These are phyloP conservation scores for Anadara kagoshimensis DNA, from an alignment of 1,140 invertebrate species.

Conservation along the genomic window DNA sequence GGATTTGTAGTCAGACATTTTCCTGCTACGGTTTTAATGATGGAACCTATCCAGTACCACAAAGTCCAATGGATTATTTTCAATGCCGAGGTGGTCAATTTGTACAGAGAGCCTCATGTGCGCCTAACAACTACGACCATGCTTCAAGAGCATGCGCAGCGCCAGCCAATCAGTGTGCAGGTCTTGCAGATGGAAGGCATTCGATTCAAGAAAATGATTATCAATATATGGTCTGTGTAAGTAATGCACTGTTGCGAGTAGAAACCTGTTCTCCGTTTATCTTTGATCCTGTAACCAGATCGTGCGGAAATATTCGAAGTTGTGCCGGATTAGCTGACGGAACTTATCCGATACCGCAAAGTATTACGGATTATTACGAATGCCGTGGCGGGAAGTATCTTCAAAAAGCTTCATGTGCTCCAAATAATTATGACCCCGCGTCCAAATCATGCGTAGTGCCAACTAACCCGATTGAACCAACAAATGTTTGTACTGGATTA, in stretches of 20 bases:
- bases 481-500: conserved; percentile 3
- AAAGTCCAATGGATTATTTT: conserved; percentile 6
- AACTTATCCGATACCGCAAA: too few species aligned
- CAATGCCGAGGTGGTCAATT: not conserved
- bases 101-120: conserved; percentile 2
- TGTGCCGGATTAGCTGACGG: too few species aligned
- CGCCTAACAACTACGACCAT: conserved; percentile 1
- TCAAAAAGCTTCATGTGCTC: too few species aligned
- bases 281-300: too few species aligned
- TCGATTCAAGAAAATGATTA: conserved; percentile 16
- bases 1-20: too few species aligned
- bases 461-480: not conserved
- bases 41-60: not conserved
- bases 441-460: too few species aligned
- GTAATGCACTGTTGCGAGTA: not conserved
- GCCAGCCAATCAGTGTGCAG: conserved; percentile 9
- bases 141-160: not conserved
- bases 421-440: too few species aligned
- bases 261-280: conserved; percentile 19
- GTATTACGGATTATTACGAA: too few species aligned
- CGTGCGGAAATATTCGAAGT: too few species aligned
- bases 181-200: conserved; percentile 11
- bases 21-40: not conserved
- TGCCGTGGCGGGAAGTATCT: too few species aligned
- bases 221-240: conserved; percentile 17